Evolutionary conservation across 2,888 invertebrate genomes (phyloP).

Genomic region (Dusona sp.): DNA sequence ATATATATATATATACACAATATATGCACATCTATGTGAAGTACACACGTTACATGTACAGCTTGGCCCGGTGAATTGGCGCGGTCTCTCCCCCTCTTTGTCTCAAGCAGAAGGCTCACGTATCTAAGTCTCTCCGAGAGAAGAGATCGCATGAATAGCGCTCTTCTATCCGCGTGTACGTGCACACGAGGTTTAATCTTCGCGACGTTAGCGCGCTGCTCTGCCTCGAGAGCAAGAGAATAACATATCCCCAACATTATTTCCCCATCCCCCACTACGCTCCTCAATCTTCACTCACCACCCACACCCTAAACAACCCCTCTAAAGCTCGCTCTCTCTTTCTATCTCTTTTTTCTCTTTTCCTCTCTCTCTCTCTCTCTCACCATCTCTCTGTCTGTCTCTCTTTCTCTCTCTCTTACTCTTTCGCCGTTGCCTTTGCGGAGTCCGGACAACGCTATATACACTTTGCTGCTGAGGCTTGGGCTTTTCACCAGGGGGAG

Average conservation of each 20-base stretch:
- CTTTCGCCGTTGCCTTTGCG: constrained; percentile 35
- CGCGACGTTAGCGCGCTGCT: constrained; percentile 71
- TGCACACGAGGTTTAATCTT: constrained; percentile 77
- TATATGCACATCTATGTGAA: neutral
- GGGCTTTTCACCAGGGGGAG: constrained; percentile 62
- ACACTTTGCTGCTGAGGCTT: constrained; percentile 50
- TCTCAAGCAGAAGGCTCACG: constrained; percentile 49
- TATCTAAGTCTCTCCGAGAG: constrained; percentile 59
- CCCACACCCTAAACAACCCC: constrained; percentile 64
- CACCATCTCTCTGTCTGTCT: constrained; percentile 23
- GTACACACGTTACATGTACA: constrained; percentile 42
- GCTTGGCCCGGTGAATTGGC: constrained; percentile 12
- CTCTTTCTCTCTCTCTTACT: constrained; percentile 14
- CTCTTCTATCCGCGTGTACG: constrained; percentile 61
- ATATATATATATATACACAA: too few relatives aligned
- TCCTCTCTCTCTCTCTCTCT: constrained; percentile 39
- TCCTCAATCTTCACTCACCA: constrained; percentile 40
- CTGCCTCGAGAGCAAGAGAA: constrained; percentile 69
- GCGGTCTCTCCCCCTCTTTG: constrained; percentile 25
- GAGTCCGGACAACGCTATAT: constrained; percentile 52
- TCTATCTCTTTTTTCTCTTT: constrained; percentile 31
- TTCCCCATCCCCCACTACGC: constrained; percentile 22
- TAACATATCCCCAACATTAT: constrained; percentile 68
- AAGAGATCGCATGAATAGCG: constrained; percentile 17
- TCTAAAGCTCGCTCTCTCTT: constrained; percentile 43